Conservation (phyloP, 1,140 invertebrate species). For the Nomia melanderi region DNA sequence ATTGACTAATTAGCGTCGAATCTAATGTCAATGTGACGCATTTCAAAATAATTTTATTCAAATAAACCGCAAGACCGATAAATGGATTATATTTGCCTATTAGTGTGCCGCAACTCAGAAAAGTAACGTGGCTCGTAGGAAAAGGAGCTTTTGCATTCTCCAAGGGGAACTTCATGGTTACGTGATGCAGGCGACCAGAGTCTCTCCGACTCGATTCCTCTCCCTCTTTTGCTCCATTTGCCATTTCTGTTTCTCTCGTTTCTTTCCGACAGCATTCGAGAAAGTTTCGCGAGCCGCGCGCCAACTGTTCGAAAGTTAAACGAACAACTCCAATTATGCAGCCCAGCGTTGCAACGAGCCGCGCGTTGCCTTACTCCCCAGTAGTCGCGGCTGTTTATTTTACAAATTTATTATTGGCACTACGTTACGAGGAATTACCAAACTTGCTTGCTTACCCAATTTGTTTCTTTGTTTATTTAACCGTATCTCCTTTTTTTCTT, state of each 20-base stretch:
- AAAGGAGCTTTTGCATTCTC: constrained; percentile 44
- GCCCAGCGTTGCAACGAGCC: constrained; percentile 60
- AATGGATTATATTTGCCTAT: constrained; percentile 44
- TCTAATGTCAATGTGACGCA: too few relatives aligned
- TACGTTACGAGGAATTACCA: constrained; percentile 63
- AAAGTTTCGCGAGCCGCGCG: constrained; percentile 66
- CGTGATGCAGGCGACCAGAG: constrained; percentile 21
- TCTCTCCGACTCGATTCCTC: constrained; percentile 4
- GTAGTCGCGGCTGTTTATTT: constrained; percentile 68
- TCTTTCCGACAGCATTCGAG: constrained; percentile 55
- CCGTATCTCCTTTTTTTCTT: constrained; percentile 17
- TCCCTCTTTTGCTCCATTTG: constrained; percentile 5
- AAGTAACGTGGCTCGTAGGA: constrained; percentile 6
- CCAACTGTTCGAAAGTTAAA: constrained; percentile 72
- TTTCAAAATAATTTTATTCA: too few relatives aligned
- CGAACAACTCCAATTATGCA: constrained; percentile 76
- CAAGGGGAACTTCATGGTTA: constrained; percentile 18
- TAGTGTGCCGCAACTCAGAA: constrained; percentile 1
- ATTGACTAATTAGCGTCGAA: too few relatives aligned
- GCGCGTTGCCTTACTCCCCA: constrained; percentile 7
- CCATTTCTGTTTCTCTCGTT: constrained; percentile 37
- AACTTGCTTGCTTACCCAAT: constrained; percentile 45
- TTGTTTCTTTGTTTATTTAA: constrained; percentile 11
- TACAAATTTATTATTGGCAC: constrained; percentile 73
- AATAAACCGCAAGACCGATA: constrained; percentile 25